A percentile compares a stretch with the other conserved stretches of the same genome.
Conservation (phyloP, 2,888 invertebrate species). For the Galerucella calmariensis region DNA sequence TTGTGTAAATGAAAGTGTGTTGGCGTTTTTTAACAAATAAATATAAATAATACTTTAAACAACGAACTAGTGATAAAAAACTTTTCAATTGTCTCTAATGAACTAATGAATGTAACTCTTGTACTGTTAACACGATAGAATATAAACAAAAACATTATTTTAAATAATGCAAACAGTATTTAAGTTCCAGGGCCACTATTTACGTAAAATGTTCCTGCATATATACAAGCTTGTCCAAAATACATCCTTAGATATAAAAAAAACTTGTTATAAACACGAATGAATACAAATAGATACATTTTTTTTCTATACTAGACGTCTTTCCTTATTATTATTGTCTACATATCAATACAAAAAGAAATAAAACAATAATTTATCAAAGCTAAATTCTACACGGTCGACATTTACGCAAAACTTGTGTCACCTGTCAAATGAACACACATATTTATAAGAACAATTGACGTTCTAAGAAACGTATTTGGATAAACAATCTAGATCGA, state of each 20-base stretch:
- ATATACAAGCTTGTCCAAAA: background rate
- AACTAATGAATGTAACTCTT: background rate
- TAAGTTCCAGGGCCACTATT: conserved; percentile 22
- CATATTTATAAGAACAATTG: conserved; percentile 16
- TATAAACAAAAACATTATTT: conserved; percentile 4
- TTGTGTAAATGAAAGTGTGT: too few species aligned
- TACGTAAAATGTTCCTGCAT: conserved; percentile 14
- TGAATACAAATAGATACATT: background rate
- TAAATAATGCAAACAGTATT: background rate
- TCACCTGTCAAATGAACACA: conserved; percentile 25
- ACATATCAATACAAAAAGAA: conserved; percentile 24
- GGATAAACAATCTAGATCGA: conserved; percentile 32
- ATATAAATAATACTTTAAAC: too few species aligned
- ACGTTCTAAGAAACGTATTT: conserved; percentile 33
- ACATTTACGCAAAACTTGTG: conserved; percentile 39
- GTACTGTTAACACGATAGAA: background rate
- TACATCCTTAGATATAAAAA: too few species aligned
- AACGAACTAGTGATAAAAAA: too few species aligned
- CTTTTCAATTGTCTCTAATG: too few species aligned
- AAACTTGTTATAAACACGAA: background rate
- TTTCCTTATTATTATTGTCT: conserved; percentile 21
- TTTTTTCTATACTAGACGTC: background rate
- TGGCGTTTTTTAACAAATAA: too few species aligned
- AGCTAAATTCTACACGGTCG: conserved; percentile 29
- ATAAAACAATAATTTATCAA: conserved; percentile 9